phyloP scores from a whole-genome alignment of 1,140 invertebrate species.

The Aphidius ervi region DNA sequence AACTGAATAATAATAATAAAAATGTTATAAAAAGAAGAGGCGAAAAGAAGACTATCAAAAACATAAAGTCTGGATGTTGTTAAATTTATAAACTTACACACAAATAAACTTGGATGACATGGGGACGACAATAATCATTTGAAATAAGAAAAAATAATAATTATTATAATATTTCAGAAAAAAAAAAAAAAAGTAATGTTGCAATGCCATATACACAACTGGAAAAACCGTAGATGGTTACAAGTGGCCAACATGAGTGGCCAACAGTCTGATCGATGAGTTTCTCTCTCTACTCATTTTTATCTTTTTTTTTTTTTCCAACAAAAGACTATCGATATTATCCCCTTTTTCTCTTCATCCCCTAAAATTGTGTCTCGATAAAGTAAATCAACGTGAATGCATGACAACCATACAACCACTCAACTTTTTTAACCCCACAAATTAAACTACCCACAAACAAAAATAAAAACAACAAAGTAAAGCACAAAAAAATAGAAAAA shows the following conservation, averaged over 20 bases:
- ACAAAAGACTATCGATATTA: slow-evolving; percentile 1
- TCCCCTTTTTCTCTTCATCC: neutral
- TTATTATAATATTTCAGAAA: slow-evolving; percentile 8
- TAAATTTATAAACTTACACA: neutral
- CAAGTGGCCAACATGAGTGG: slow-evolving; percentile 40
- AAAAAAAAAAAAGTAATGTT: slow-evolving; percentile 11
- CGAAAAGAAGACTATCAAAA: too few species aligned
- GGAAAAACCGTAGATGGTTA: slow-evolving; percentile 36
- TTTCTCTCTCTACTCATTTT: neutral
- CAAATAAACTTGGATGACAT: neutral
- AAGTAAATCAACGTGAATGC: too few species aligned
- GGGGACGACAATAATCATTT: too few species aligned
- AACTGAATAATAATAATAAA: too few species aligned
- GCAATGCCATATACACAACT: slow-evolving; percentile 19
- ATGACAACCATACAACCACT: slow-evolving; percentile 1
- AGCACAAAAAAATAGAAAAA: neutral
- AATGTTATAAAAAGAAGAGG: too few species aligned
- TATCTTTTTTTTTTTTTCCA: neutral
- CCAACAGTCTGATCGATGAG: slow-evolving; percentile 26
- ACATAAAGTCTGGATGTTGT: too few species aligned
- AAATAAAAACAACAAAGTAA: neutral
- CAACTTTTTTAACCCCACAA: neutral
- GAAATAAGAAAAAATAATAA: slow-evolving; percentile 9
- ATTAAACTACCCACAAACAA: slow-evolving; percentile 4
- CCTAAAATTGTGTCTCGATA: too few species aligned